Percentiles rank a stretch among this genome's conserved stretches.
phyloP scores from a whole-genome alignment of 2,888 invertebrate species.

The Eristalis intricaria region DNA sequence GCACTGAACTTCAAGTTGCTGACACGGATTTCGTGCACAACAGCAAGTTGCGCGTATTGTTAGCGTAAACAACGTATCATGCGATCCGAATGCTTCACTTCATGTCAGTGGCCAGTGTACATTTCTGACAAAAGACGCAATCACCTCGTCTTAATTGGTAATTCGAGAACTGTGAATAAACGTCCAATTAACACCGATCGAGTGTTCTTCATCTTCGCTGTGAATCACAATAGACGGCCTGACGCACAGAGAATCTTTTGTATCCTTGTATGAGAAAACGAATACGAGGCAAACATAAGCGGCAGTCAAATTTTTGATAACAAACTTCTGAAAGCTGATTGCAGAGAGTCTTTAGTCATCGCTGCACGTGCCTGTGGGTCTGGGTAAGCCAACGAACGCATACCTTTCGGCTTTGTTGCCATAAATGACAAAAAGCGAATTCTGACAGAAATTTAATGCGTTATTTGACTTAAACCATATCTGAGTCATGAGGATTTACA shows the following conservation, averaged over 20 bases:
- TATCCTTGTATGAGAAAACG: not conserved
- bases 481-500: constrained; percentile 14
- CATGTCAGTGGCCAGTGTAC: not conserved
- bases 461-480: constrained; percentile 4
- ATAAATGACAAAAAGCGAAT: not conserved
- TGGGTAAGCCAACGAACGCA: not conserved
- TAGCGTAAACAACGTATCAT: not conserved
- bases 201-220: not conserved
- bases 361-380: not conserved
- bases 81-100: not conserved
- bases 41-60: not conserved
- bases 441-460: constrained; percentile 19
- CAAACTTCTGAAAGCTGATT: not conserved
- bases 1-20: not conserved
- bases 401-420: not conserved
- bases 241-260: not conserved
- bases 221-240: not conserved
- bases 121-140: not conserved
- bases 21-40: not conserved
- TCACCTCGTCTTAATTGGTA: not conserved
- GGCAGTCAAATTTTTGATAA: not conserved
- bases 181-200: not conserved
- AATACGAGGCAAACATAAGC: not conserved
- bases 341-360: not conserved
- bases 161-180: not conserved